These are phyloP conservation scores for Lutjanus erythropterus DNA, from an alignment of 2,113 vertebrate species.

Conservation along the genomic window DNA sequence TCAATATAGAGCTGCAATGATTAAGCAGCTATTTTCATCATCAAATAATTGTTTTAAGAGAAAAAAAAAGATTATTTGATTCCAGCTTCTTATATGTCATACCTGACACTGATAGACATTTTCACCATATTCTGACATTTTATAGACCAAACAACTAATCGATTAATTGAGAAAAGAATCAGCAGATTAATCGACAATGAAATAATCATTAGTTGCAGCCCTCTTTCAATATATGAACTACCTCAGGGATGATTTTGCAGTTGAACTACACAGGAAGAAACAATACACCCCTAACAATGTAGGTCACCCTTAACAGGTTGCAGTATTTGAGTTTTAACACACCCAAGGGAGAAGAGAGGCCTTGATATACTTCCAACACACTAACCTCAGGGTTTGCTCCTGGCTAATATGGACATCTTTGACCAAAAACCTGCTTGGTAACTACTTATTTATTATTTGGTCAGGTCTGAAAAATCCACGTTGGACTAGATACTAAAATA, in stretches of 20 bases:
- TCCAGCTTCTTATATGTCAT: no score
- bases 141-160: no score
- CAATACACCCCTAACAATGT: conserved; percentile 8
- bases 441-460: not conserved
- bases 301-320: not conserved
- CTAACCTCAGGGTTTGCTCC: not conserved
- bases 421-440: not conserved
- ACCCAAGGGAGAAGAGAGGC: not conserved
- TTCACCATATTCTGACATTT: no score
- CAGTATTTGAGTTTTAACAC: not conserved
- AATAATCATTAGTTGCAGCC: no score
- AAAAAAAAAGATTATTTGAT: no score
- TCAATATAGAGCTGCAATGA: no score
- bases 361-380: not conserved
- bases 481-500: not conserved
- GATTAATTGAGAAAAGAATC: no score
- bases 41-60: no score
- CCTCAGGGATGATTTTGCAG: not conserved
- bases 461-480: not conserved
- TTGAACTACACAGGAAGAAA: not conserved
- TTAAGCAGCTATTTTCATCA: no score
- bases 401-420: not conserved
- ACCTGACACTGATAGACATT: no score
- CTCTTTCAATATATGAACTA: not conserved
- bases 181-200: no score